Base-by-base conservation (phyloP, 2,888 invertebrate species). In the Caenorhabditis plicata region DNA sequence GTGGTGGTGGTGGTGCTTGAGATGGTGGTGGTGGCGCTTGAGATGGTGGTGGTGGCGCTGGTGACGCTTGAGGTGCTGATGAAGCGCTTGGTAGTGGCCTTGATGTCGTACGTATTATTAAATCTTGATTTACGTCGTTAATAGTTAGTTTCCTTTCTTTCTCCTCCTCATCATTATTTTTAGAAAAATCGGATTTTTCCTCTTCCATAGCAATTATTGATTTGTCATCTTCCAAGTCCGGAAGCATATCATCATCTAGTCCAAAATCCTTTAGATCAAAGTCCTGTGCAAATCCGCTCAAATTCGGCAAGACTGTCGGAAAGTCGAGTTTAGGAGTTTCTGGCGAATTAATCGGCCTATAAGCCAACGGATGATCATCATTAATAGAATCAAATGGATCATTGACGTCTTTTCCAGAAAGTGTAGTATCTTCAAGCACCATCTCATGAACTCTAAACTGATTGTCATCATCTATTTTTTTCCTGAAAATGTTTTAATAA, bases 241-340 rank as follows among this genome's bases (percentile, higher is more conserved):
- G 49, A 11, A 53, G 46, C 15, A 53, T 26, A 11, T 46, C 49
- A 4, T 50, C 46, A 22, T 50, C 50, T 20, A 49, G 32, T 45
- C 45, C 53, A 1, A 47, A 9, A 26, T 55, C 54, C 11, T 35
- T 26, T 5, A 55, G 33, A 2, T 51, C 51, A 29, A 61, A 51
- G 32, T 46, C 36, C 9, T 52, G 40, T 39, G 41, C 22, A 44
- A 44, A 31, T 56, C 71, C 71, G 31, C 53, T 61, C 27, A 71
- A 45, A 38, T 68, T 62, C 0, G 71, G 68, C 13, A 71, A 49
- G n/a, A 50, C 58, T 23, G 58, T 60, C 1, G 71, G 71, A 29
- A 71, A 41, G 9, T 63, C 56, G 3, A 68, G 48, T 7, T 51
- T 51, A 20, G 51, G 48, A 2, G 48, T 47, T 23, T 45, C 41